Percentiles rank a stretch among this genome's conserved stretches.
phyloP scores from a whole-genome alignment of 92 coral and sea anemone genomes.

The Siderastrea siderea region DNA sequence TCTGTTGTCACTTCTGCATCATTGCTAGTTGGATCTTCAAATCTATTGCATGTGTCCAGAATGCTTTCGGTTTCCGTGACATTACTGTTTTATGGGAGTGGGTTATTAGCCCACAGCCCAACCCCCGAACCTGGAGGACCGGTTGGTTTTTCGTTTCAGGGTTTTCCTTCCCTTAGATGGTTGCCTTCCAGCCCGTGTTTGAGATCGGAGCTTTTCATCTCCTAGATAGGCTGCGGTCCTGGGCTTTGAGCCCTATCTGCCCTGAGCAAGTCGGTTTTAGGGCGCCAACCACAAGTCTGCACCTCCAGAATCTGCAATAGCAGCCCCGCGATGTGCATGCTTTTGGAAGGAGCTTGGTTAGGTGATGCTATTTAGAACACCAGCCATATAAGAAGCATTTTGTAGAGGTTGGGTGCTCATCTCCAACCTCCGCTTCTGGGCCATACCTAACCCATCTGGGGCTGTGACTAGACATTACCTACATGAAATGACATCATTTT shows the following conservation, averaged over 20 bases:
- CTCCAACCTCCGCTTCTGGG: too few relatives aligned
- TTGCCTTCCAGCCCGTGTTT: not conserved
- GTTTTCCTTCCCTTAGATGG: constrained; percentile 2
- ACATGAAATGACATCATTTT: too few relatives aligned
- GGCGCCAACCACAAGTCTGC: not conserved
- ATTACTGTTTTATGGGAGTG: not conserved
- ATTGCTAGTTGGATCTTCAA: not conserved
- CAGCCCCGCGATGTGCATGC: not conserved
- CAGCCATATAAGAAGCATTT: not conserved
- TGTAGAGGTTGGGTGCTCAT: too few relatives aligned
- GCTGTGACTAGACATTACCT: too few relatives aligned
- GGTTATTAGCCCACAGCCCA: not conserved
- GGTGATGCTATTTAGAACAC: not conserved
- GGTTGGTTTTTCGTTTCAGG: not conserved
- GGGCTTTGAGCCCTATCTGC: not conserved
- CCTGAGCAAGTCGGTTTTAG: constrained; percentile 5
- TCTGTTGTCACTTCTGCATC: not conserved
- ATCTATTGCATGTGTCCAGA: not conserved
- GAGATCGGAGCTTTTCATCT: not conserved
- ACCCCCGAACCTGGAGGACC: not conserved
- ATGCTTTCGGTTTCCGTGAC: not conserved
- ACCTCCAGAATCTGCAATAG: not conserved
- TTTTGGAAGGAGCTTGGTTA: not conserved
- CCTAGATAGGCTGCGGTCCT: not conserved
- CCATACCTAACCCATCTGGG: too few relatives aligned